These are phyloP conservation scores for Mesoligia furuncula DNA, from an alignment of 2,888 invertebrate species.

Conservation along the genomic window DNA sequence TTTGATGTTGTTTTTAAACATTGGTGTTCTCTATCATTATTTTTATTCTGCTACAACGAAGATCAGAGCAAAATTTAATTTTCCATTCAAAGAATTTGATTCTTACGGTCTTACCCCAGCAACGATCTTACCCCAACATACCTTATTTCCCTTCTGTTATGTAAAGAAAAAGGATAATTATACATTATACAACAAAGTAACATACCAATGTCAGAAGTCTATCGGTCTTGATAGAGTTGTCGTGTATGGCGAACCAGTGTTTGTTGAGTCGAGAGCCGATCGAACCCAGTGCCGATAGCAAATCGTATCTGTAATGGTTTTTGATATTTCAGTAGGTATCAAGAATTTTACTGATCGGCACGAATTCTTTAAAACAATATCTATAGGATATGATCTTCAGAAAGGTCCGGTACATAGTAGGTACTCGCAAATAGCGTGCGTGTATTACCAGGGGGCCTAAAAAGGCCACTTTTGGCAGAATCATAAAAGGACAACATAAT, in stretches of 20 bases:
- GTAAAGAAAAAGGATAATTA: not conserved
- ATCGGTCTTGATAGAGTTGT: conserved; percentile 94
- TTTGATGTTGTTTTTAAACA: too few species aligned
- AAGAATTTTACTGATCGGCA: not conserved
- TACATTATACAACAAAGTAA: not conserved
- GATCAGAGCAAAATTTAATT: too few species aligned
- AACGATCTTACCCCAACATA: too few species aligned
- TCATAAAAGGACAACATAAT: too few species aligned
- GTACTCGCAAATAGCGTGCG: too few species aligned
- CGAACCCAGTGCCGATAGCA: conserved; percentile 94
- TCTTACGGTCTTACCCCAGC: too few species aligned
- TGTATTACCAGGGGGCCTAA: too few species aligned
- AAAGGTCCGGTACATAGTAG: too few species aligned
- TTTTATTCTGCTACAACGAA: too few species aligned
- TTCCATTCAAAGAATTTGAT: too few species aligned
- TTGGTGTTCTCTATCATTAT: too few species aligned
- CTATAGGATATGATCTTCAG: not conserved
- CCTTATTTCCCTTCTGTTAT: not conserved
- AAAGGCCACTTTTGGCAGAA: too few species aligned
- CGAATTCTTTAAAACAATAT: not conserved
- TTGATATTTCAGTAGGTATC: not conserved
- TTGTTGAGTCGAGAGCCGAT: conserved; percentile 96
- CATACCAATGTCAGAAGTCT: conserved; percentile 93
- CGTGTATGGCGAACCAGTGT: conserved; percentile 97
- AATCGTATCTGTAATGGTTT: conserved; percentile 91